Evolutionary conservation across 2,113 vertebrate species (phyloP).

Genomic region (Sceloporus tristichus): DNA sequence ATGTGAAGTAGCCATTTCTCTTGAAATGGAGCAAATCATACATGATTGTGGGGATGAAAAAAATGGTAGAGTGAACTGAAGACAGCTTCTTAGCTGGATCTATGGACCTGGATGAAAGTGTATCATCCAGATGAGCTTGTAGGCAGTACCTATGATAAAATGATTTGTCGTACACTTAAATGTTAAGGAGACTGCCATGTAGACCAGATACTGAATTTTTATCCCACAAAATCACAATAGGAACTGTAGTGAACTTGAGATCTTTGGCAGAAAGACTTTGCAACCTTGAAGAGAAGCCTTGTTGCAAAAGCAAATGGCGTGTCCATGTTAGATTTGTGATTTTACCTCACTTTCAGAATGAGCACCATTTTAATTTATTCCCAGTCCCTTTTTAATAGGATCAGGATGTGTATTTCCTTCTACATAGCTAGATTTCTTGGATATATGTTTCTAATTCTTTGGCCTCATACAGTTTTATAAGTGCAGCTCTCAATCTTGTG

Average conservation of each 20-base stretch:
- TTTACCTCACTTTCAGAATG: constrained; percentile 5
- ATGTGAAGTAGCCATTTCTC: not conserved
- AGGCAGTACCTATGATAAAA: not conserved
- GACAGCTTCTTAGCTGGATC: not conserved
- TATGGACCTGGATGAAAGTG: not conserved
- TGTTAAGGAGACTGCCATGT: not conserved
- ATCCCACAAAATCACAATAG: not conserved
- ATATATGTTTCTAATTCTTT: not conserved
- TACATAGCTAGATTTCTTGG: not conserved
- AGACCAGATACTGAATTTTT: not conserved
- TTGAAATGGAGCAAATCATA: not conserved
- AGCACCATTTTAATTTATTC: not conserved
- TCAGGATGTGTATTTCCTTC: not conserved
- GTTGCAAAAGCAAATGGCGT: not conserved
- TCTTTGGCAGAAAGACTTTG: too few relatives aligned
- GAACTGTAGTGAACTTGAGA: not conserved
- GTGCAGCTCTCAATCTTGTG: not conserved
- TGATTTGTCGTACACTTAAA: not conserved
- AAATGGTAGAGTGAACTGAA: not conserved
- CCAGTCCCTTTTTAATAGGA: not conserved
- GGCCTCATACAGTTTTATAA: not conserved
- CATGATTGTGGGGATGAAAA: not conserved
- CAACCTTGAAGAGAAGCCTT: not conserved
- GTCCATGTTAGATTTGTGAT: not conserved
- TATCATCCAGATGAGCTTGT: not conserved